A percentile compares a stretch with the other conserved stretches of the same genome.
These are phyloP conservation scores for Psittacula echo DNA, from an alignment of 2,797 vertebrate genomes.

Conservation along the genomic window DNA sequence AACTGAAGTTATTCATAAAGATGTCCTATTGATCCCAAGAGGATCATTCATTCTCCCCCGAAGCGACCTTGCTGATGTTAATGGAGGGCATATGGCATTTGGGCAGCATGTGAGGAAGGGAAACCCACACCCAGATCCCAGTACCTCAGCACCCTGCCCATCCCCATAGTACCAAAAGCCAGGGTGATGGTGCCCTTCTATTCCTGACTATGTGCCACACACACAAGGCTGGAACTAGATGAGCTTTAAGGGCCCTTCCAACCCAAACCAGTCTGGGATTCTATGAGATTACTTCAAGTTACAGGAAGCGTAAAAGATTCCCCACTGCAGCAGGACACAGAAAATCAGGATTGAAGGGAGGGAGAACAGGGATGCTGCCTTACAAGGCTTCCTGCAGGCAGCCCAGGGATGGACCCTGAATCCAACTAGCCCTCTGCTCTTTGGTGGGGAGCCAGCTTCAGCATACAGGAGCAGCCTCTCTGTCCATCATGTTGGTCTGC, in stretches of 20 bases:
- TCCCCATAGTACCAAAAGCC: not conserved
- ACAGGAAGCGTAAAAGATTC: not conserved
- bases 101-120: not conserved
- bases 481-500: not conserved
- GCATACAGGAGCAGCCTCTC: fast-evolving
- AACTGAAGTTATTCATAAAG: not conserved
- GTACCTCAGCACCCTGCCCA: fast-evolving
- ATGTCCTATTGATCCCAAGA: fast-evolving
- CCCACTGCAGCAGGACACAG: fast-evolving
- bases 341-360: fast-evolving
- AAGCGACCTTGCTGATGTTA: fast-evolving
- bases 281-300: not conserved
- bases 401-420: fast-evolving
- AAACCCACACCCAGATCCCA: not conserved
- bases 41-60: not conserved
- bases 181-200: fast-evolving
- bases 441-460: fast-evolving
- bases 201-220: fast-evolving
- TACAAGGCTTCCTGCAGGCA: not conserved
- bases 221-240: not conserved
- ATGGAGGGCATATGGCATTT: fast-evolving
- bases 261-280: not conserved
- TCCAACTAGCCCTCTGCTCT: fast-evolving
- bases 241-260: not conserved
- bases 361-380: not conserved